Base-by-base conservation (phyloP, 1,140 invertebrate species). In the Elymnias hypermnestra region DNA sequence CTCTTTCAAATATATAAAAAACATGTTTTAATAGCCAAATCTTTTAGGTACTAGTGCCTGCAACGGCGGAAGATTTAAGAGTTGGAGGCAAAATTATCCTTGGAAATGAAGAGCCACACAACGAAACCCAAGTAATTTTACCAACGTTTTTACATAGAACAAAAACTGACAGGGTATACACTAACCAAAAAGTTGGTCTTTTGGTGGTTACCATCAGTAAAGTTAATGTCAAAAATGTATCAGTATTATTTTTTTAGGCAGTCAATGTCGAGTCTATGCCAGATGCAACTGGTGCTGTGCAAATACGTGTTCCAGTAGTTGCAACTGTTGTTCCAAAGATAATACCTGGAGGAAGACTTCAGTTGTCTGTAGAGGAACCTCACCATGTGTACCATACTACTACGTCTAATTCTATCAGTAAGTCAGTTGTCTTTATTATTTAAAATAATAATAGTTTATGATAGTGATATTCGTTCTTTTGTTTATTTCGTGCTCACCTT, bases 241-340 rank as follows among this genome's bases (percentile, higher is more conserved):
- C n/a, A n/a, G n/a, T n/a, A n/a, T n/a, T n/a, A n/a, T n/a, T 26
- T 26, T 10, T n/a, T 5, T 26, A 73, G 72, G 48, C 53, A 10
- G 44, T 48, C 7, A 41, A 50, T 10, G 50, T 62, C 5, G 47
- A 54, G 22, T 15, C 55, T 0, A 17, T 33, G 0, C 12, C 40
- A 3, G 65, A 63, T 1, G 38, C 35, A 1, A 48, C 45, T 0
- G 54, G 64, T 9, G 77, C 67, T 0, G 64, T 84, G 0, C 78
- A 83, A 19, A 85, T 85, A 31, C 55, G 73, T 5, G 78, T 85
- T 3, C 81, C 81, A 0, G 73, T 85, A 9, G 81, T 85, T 2
- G 78, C 81, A 3, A 79, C 73, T 0, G 81, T 85, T 3, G 70
- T 82, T 3, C 76, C 81, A 6, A 59, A 58, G 40, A 65, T 83